These are phyloP conservation scores for Bombus fervidus DNA, from an alignment of 1,140 invertebrate species.

Conservation along the genomic window DNA sequence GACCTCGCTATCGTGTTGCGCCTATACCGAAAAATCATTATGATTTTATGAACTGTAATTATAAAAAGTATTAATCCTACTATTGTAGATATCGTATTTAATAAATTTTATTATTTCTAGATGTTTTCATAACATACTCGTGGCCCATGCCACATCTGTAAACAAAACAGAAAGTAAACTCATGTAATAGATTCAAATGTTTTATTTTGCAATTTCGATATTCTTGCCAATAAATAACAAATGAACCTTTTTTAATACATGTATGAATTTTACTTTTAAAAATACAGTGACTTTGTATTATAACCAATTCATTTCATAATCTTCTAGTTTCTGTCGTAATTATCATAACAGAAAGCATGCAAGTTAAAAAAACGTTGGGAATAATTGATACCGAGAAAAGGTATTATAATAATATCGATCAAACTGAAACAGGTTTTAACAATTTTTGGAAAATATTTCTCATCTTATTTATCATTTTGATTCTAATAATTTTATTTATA, in stretches of 20 bases:
- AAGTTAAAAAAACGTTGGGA: constrained; percentile 14
- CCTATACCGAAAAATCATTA: background rate
- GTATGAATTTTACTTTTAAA: constrained; percentile 1
- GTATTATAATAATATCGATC: constrained; percentile 13
- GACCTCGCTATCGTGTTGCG: background rate
- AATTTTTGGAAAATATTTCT: constrained; percentile 32
- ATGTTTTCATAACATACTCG: background rate
- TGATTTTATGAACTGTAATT: background rate
- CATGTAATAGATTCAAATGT: constrained; percentile 12
- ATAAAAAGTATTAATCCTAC: background rate
- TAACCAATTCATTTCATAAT: background rate
- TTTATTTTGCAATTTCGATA: constrained; percentile 16
- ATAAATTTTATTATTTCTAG: background rate
- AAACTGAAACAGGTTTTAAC: background rate
- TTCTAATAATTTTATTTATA: constrained; percentile 19
- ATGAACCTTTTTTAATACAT: background rate
- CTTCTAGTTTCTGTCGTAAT: background rate
- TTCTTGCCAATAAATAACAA: constrained; percentile 3
- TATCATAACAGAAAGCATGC: background rate
- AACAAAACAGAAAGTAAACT: constrained; percentile 4
- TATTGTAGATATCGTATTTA: background rate
- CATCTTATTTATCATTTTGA: background rate
- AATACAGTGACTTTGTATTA: background rate
- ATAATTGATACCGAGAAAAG: constrained; percentile 8
- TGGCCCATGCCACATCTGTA: background rate